Conservation (phyloP, 1,140 invertebrate species). For the Zeugodacus cucurbitae region DNA sequence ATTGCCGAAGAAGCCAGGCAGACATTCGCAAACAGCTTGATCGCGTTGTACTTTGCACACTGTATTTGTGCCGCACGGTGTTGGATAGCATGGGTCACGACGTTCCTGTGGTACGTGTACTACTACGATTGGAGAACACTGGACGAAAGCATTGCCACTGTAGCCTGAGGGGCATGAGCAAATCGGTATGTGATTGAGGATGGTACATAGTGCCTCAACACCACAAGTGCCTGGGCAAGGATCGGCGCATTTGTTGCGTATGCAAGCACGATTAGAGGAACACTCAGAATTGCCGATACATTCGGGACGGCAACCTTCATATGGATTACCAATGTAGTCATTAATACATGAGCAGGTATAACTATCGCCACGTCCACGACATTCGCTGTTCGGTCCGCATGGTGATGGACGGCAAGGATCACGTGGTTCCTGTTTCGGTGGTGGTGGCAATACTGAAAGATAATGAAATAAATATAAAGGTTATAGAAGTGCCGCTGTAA, state of each 20-base stretch:
- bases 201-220: conserved; percentile 72
- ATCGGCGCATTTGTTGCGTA: conserved; percentile 72
- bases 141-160: conserved; percentile 80
- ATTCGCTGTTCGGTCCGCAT: conserved; percentile 71
- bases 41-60: conserved; percentile 72
- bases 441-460: conserved; percentile 68
- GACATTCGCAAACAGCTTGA: conserved; percentile 75
- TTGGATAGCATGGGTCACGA: conserved; percentile 75
- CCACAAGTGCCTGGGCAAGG: conserved; percentile 72
- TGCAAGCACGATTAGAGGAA: conserved; percentile 69
- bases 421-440: conserved; percentile 65
- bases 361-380: conserved; percentile 66
- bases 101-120: conserved; percentile 66
- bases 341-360: conserved; percentile 68
- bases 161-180: conserved; percentile 73
- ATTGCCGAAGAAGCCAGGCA: conserved; percentile 81
- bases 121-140: conserved; percentile 52
- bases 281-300: conserved; percentile 73
- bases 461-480: conserved; percentile 48
- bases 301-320: conserved; percentile 72
- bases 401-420: conserved; percentile 71
- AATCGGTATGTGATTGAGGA: conserved; percentile 75
- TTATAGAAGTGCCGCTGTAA: not conserved
- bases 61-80: conserved; percentile 79
- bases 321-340: conserved; percentile 72